A percentile compares a stretch with the other conserved stretches of the same genome.
Evolutionary conservation across 2,113 vertebrate species (phyloP).

Genomic region (Osmerus mordax): DNA sequence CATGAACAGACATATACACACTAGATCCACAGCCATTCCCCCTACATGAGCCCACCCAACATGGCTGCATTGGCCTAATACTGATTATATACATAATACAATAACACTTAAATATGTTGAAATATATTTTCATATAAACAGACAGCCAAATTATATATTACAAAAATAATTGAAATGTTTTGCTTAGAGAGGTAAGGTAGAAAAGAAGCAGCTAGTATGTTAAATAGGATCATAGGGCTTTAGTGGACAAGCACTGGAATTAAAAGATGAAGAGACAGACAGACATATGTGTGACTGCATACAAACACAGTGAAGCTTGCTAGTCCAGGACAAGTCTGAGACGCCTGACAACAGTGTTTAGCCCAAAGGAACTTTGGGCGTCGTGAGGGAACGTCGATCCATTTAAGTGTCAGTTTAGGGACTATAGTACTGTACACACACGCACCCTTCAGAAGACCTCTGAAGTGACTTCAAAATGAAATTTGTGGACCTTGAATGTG

Average conservation of each 20-base stretch:
- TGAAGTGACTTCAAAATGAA: constrained; percentile 22
- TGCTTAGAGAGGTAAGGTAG: constrained; percentile 14
- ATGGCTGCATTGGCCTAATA: constrained; percentile 73
- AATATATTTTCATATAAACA: constrained; percentile 68
- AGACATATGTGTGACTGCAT: not conserved
- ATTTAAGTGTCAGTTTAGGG: constrained; percentile 35
- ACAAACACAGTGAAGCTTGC: not conserved
- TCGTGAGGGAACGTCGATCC: constrained; percentile 22
- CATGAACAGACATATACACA: constrained; percentile 33
- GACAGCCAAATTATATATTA: constrained; percentile 45
- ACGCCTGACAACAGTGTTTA: constrained; percentile 31
- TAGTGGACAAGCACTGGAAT: not conserved
- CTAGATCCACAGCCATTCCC: constrained; percentile 35
- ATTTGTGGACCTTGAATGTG: constrained; percentile 29
- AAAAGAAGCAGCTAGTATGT: constrained; percentile 44
- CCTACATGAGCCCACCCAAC: constrained; percentile 39
- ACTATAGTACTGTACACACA: constrained; percentile 9
- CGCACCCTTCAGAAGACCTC: not conserved
- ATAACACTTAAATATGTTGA: constrained; percentile 74
- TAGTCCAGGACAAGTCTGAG: not conserved
- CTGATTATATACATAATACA: constrained; percentile 78
- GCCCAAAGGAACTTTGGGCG: constrained; percentile 28
- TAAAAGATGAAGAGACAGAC: constrained; percentile 8
- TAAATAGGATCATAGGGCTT: not conserved
- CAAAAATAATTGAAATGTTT: constrained; percentile 59